Conservation (phyloP, 2,888 invertebrate species). For the Heliconius sara region DNA sequence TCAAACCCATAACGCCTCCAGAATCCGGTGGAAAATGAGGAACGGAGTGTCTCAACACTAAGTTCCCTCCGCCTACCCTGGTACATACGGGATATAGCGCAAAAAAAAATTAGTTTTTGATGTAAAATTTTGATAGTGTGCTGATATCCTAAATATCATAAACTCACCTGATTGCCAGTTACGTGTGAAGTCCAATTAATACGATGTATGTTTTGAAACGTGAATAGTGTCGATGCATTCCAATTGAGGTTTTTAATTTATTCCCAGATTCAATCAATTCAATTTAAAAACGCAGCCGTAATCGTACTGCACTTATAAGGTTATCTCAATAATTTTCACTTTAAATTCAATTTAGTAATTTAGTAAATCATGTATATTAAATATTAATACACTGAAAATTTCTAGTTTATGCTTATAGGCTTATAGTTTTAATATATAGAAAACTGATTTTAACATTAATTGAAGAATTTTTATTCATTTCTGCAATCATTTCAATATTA, state of each 20-base stretch:
- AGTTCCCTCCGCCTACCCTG: too few species aligned
- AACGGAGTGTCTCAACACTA: too few species aligned
- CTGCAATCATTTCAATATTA: not conserved
- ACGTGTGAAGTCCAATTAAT: constrained; percentile 38
- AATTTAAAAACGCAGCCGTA: not conserved
- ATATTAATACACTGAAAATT: not conserved
- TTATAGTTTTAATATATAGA: not conserved
- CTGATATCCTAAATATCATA: constrained; percentile 3
- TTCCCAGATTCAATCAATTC: not conserved
- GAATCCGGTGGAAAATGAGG: too few species aligned
- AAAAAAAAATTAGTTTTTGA: not conserved
- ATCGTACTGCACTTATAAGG: constrained; percentile 1
- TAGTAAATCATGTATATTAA: not conserved
- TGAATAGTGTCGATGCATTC: constrained; percentile 23
- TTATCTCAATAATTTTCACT: constrained; percentile 9
- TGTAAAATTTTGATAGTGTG: constrained; percentile 3
- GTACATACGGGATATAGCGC: too few species aligned
- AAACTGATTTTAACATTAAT: not conserved
- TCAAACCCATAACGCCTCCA: too few species aligned
- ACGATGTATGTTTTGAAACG: constrained; percentile 28
- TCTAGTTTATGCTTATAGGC: not conserved
- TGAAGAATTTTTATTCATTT: not conserved
- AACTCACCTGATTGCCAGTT: constrained; percentile 31
- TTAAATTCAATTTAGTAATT: constrained; percentile 4
- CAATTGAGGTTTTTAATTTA: constrained; percentile 24